These are phyloP conservation scores for Ophraella communa DNA, from an alignment of 2,888 invertebrate species.

Conservation along the genomic window DNA sequence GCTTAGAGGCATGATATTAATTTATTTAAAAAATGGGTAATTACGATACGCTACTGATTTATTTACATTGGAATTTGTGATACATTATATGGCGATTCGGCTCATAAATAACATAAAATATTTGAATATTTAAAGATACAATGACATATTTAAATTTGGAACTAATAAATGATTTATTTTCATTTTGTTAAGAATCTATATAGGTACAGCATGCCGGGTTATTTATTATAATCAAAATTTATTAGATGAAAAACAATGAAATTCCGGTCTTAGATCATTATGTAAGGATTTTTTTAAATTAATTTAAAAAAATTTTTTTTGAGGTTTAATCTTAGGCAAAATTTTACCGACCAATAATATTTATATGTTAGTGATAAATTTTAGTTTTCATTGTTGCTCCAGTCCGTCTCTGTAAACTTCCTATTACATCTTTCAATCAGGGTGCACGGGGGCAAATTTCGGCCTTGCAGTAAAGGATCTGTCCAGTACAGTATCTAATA, in stretches of 20 bases:
- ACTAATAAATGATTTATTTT: slow-evolving; percentile 9
- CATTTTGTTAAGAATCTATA: background rate
- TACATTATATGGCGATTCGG: slow-evolving; percentile 11
- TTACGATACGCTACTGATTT: background rate
- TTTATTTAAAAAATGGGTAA: too few species aligned
- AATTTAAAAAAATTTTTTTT: too few species aligned
- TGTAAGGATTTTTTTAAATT: background rate
- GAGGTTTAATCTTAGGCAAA: too few species aligned
- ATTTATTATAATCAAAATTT: background rate
- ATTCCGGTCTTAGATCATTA: background rate
- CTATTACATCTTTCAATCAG: slow-evolving; percentile 2
- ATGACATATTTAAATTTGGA: slow-evolving; percentile 8
- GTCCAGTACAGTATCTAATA: background rate
- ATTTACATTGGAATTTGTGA: slow-evolving; percentile 16
- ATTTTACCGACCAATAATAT: too few species aligned
- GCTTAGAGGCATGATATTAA: too few species aligned
- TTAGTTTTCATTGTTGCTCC: background rate
- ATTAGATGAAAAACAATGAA: background rate
- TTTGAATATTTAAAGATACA: slow-evolving; percentile 13
- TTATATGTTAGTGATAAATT: too few species aligned
- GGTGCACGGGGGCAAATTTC: background rate
- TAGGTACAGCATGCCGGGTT: background rate
- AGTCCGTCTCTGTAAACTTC: background rate
- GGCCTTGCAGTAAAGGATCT: slow-evolving; percentile 10
- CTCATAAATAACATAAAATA: slow-evolving; percentile 11